Evolutionary conservation across 2,797 vertebrate species (phyloP), one percentile per base, ranked within the genome.

Genomic region (Chaetophractus vellerosus): DNA sequence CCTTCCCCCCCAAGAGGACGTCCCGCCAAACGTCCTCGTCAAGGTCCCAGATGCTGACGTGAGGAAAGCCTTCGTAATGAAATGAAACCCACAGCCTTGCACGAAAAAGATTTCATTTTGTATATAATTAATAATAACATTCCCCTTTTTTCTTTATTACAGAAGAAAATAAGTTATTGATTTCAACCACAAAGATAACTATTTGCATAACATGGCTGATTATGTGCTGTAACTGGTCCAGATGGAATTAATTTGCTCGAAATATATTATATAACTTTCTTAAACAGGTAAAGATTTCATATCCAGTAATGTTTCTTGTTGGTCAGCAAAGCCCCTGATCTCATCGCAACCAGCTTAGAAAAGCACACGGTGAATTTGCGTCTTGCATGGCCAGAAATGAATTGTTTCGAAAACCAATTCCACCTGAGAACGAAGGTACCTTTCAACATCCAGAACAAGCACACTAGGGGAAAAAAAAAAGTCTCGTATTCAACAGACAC

Each of bases 111-210:
- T 97, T 97, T 96, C 91, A 92, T 97, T 98, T 98, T 96, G 97
- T 94, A 96, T 96, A 89, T 97, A 97, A 98, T 98, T 98, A 97
- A 98, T 97, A 97, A 97, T 91, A 97, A 94, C 96, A 48, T 87
- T 96, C 95, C 84, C 74, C 95, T 84, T 95, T 96, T 98, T 96
- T 90, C 89, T 98, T 93, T 97, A 96, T 97, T 98, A 96, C 90
- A 92, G 97, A 92, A 98, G 97, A 98, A 98, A 98, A 98, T 98
- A 98, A 98, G 98, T 98, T 98, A 98, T 98, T 98, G 98, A 98
- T 98, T 98, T 98, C 97, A 96, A 93, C 97, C 96, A 93, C 97
- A 98, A 97, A 98, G 98, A 98, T 97, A 98, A 96, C 97, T 97
- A 98, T 98, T 98, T 98, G 97, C 98, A 98, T 98, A 98, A 95